Evolutionary conservation across 2,888 invertebrate species (phyloP).

Genomic region (Syrphus vitripennis): DNA sequence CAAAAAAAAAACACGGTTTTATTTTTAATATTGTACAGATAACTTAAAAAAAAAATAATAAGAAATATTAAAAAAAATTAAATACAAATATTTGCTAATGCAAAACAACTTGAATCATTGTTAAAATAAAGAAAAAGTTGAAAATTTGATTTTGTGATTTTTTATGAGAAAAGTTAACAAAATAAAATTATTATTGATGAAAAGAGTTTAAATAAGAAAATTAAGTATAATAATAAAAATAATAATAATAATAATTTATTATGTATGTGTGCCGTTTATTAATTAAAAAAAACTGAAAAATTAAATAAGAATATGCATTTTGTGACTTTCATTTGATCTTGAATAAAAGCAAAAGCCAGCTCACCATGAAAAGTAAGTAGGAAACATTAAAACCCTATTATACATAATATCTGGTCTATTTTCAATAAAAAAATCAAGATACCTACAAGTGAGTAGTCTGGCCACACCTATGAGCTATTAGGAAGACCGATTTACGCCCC

Average conservation of each 20-base stretch:
- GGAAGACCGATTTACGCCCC: too few relatives aligned
- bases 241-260: slow-evolving; percentile 66
- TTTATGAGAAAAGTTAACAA: slow-evolving; percentile 71
- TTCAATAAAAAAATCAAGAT: too few relatives aligned
- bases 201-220: slow-evolving; percentile 61
- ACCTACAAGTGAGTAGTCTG: too few relatives aligned
- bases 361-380: too few relatives aligned
- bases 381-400: too few relatives aligned
- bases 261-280: slow-evolving; percentile 70
- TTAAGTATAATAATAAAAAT: slow-evolving; percentile 35
- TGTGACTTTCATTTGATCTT: background rate
- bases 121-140: slow-evolving; percentile 48
- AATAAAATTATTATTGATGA: slow-evolving; percentile 52
- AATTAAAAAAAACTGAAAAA: slow-evolving; percentile 68
- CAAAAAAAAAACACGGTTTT: slow-evolving; percentile 36
- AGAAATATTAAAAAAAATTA: slow-evolving; percentile 34
- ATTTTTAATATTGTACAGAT: slow-evolving; percentile 56
- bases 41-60: background rate
- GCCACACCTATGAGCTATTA: too few relatives aligned
- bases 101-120: slow-evolving; percentile 53
- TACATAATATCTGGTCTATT: too few relatives aligned
- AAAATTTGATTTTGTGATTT: slow-evolving; percentile 65
- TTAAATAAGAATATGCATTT: slow-evolving; percentile 24
- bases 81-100: slow-evolving; percentile 21
- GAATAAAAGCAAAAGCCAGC: too few relatives aligned